Evolutionary conservation across 2,888 invertebrate species (phyloP), one percentile per base, ranked within the genome.

Genomic region (Ophioninae sp.): DNA sequence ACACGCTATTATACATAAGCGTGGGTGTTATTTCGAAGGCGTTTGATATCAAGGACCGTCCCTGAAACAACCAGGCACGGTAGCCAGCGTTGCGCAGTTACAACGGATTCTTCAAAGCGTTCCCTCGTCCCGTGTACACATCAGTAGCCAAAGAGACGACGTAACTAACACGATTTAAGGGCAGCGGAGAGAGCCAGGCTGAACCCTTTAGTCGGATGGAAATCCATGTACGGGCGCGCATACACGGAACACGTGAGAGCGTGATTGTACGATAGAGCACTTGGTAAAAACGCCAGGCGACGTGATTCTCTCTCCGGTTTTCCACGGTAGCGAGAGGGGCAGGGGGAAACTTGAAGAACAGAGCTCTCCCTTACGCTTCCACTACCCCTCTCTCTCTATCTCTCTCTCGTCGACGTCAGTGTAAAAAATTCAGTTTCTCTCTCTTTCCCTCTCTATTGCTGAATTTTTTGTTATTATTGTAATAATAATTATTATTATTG

Each of bases 261-360:
- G 76, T 79, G 69, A 65, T 70, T 61, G 20, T 21, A 73, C 69
- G 79, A 69, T 82, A 73, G 84, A 77, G 76, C 68, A 79, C 74
- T 70, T 59, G 62, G 75, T 70, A 75, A 72, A 81, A 85, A 81
- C 61, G 83, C 74, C 70, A 64, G 44, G 76, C 78, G 59, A 73
- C 68, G 83, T 68, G 76, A 79, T 80, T 76, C 68, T 59, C 64
- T 57, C 76, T 68, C 61, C 41, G 79, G 62, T 73, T 64, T 39
- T 80, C 10, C 20, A 61, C 30, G 57, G 30, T 8, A 23, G 59
- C n/a, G 69, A 44, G 44, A 65, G 68, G 57, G 17, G 30, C 39
- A 50, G 37, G 64, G 8, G 41, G 41, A 20, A 39, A 69, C 64
- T 77, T 74, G 76, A 83, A 30, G 77, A 83, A 80, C n/a, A 67